Evolutionary conservation across 2,113 vertebrate genomes (phyloP).

Genomic region (Salvelinus sp.): DNA sequence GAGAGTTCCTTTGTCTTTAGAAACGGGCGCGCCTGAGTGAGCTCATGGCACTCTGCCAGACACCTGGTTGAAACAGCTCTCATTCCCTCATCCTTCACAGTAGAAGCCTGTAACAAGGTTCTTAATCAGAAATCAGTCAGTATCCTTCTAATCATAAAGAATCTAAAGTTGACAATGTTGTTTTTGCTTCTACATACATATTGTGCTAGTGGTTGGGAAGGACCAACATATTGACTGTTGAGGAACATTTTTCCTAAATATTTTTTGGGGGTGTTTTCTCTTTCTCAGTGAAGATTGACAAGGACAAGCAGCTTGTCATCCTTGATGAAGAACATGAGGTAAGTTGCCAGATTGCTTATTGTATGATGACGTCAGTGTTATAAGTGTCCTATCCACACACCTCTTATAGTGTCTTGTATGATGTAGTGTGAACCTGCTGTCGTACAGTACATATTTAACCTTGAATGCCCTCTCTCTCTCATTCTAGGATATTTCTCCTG

Average conservation of each 20-base stretch:
- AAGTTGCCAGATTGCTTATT: constrained; percentile 43
- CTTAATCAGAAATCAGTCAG: no score
- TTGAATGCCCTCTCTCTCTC: constrained; percentile 8
- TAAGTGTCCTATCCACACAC: no score
- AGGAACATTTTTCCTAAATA: neutral
- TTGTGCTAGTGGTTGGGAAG: neutral
- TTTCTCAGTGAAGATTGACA: constrained; percentile 93
- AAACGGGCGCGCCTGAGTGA: no score
- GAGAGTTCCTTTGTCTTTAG: no score
- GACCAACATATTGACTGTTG: neutral
- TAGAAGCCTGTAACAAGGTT: no score
- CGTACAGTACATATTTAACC: neutral
- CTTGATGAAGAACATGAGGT: constrained; percentile 95
- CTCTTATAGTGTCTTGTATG: neutral
- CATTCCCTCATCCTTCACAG: no score
- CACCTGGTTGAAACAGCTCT: no score
- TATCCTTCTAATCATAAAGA: neutral
- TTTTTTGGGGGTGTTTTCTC: neutral
- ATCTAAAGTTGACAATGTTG: neutral
- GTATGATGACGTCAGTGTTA: no score
- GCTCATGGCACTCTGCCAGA: no score
- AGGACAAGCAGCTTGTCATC: constrained; percentile 90
- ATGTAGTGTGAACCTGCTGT: neutral
- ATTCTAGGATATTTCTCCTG: constrained; percentile 75
- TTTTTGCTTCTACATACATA: neutral